Base-by-base conservation (phyloP, 2,888 invertebrate species). In the Rhagonycha fulva region DNA sequence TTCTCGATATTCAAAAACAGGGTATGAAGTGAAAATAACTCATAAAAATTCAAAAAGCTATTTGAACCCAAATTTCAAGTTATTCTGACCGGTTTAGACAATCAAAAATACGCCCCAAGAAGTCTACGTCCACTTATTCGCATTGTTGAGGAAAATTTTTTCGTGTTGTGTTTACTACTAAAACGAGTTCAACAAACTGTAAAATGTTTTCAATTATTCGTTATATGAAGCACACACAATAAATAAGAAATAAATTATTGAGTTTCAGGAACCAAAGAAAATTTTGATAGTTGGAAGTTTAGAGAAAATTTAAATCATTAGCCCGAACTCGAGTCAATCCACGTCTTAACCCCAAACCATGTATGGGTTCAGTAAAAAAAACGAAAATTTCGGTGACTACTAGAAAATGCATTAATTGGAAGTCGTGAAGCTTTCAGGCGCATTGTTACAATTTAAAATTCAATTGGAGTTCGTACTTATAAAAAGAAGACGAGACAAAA, bases 361-460 rank as follows among this genome's bases (percentile, higher is more conserved):
- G 47, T 47, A 47, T 47, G 47, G 7, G 47, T 47, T 47, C n/a
- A n/a, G 47, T n/a, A 47, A 47, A 26, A 26, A 47, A 47, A 47
- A n/a, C 47, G 47, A 47, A 47, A 47, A 47, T 47, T 47, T 47
- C 47, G 47, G 47, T 47, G 47, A 47, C 47, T 47, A n/a, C n/a
- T 47, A 47, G 47, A 47, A 47, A 47, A 47, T 47, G 47, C 47
- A 47, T 47, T 47, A 47, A 47, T 47, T 47, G 47, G 47, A n/a
- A 47, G 7, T 47, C n/a, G 47, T n/a, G n/a, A 47, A n/a, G 47
- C 47, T 47, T 47, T 47, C 47, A 7, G 47, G 1, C n/a, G 47
- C 47, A 4, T n/a, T 24, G 63, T 66, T 28, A 61, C 68, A 70
- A 68, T 72, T 75, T 76, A 72, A 76, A 76, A 76, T 76, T 76